phyloP scores from a whole-genome alignment of 2,797 vertebrate genomes.

The Spea hammondii region DNA sequence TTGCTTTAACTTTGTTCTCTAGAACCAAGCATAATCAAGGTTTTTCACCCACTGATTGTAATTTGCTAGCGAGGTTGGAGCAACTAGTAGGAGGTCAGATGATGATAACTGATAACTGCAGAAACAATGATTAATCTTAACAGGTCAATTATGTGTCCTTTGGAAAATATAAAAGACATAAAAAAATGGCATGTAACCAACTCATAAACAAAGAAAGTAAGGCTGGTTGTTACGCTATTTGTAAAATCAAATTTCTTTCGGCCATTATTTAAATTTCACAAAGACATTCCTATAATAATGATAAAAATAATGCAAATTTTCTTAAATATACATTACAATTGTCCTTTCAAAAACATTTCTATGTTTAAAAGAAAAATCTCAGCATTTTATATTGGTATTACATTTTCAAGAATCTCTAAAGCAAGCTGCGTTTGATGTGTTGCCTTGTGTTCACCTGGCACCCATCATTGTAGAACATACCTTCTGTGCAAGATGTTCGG shows the following conservation, averaged over 20 bases:
- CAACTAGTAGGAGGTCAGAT: slow-evolving; percentile 33
- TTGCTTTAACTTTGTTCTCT: slow-evolving; percentile 33
- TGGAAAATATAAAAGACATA: slow-evolving; percentile 33
- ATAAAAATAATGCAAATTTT: too few relatives aligned
- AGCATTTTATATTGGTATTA: too few relatives aligned
- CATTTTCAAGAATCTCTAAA: too few relatives aligned
- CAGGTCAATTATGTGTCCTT: slow-evolving; percentile 38
- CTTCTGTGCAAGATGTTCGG: too few relatives aligned
- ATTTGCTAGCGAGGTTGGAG: slow-evolving; percentile 52
- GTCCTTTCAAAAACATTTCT: too few relatives aligned
- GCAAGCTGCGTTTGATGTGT: too few relatives aligned
- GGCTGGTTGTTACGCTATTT: slow-evolving; percentile 24
- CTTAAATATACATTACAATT: too few relatives aligned
- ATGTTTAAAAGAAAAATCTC: too few relatives aligned
- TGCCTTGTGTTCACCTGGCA: too few relatives aligned
- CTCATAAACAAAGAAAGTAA: slow-evolving; percentile 31
- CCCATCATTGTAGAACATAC: too few relatives aligned
- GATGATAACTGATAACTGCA: slow-evolving; percentile 30
- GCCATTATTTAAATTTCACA: slow-evolving; percentile 11
- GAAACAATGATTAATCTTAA: slow-evolving; percentile 46
- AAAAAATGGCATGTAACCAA: slow-evolving; percentile 29
- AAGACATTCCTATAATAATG: neutral
- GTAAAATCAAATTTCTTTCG: slow-evolving; percentile 27
- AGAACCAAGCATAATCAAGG: slow-evolving; percentile 52
- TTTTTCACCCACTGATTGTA: slow-evolving; percentile 55